These are phyloP conservation scores for Sphaerophoria rueppellii DNA, from an alignment of 2,888 invertebrate species.

Conservation along the genomic window DNA sequence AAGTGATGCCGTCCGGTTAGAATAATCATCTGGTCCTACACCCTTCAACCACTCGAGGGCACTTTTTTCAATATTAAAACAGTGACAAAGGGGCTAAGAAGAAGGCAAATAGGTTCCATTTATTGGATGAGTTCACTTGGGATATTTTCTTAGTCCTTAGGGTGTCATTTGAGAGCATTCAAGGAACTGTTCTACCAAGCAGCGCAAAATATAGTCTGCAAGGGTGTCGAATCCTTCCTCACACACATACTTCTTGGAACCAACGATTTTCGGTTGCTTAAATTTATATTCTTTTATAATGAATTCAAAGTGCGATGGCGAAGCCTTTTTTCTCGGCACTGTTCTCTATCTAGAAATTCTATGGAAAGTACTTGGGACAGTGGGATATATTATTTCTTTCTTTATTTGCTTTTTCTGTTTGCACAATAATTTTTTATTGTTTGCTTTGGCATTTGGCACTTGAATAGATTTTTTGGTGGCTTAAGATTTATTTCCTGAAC, in stretches of 20 bases:
- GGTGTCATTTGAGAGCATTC: conserved; percentile 46
- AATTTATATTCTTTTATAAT: conserved; percentile 59
- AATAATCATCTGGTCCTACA: conserved; percentile 35
- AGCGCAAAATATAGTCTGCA: no score
- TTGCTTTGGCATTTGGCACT: conserved; percentile 73
- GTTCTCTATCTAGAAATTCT: not conserved
- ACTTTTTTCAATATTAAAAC: no score
- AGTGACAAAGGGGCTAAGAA: not conserved
- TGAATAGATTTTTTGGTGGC: conserved; percentile 70
- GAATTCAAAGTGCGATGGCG: conserved; percentile 62
- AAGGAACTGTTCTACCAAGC: not conserved
- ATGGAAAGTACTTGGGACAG: not conserved
- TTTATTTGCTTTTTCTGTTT: conserved; percentile 70
- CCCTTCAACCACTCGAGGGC: not conserved
- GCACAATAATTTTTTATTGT: conserved; percentile 73
- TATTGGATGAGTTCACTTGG: conserved; percentile 15
- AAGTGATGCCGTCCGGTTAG: conserved; percentile 59
- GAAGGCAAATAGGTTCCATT: not conserved
- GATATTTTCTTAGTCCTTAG: conserved; percentile 52
- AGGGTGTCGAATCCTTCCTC: not conserved
- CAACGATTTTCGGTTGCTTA: conserved; percentile 30
- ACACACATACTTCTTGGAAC: not conserved
- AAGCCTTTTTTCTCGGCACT: conserved; percentile 47
- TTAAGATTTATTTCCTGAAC: conserved; percentile 62
- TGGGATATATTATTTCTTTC: conserved; percentile 21